Base-by-base conservation (phyloP, 2,113 vertebrate genomes). In the Patagioenas fasciata region DNA sequence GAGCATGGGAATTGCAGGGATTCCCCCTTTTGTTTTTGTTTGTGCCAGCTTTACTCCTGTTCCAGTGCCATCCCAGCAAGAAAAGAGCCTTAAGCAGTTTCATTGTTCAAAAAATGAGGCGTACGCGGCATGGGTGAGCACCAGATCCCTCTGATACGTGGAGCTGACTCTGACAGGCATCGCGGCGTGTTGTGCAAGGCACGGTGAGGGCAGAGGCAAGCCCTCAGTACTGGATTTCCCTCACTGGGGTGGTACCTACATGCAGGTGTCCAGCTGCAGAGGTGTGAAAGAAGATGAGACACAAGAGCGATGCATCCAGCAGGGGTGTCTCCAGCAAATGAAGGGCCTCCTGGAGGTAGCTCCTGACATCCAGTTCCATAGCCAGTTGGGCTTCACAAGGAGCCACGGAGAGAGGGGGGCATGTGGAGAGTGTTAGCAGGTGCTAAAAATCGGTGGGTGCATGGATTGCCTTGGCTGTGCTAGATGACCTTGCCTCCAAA, bases 231-330 rank as follows among this genome's bases (percentile, higher is more conserved):
- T 88, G 74, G 31, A n/a, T 93, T 67, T 85, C 65, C 23, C 28
- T n/a, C 13, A 26, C n/a, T 21, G 13, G 21, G 25, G 50, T 44
- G 64, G 65, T 36, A 53, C 26, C 54, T 67, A 1, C 5, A 17
- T 60, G 32, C 79, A 56, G 29, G 36, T 3, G 3, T n/a, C 9
- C 2, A 1, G 4, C 19, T 88, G 54, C 31, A 13, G 57, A 38
- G 15, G 9, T 53, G 21, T 56, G 48, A 48, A 71, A 53, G 34
- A 65, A 36, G 16, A 5, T 51, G 42, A 13, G 47, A 31, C 9
- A 1, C 3, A 32, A 36, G 25, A 89, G 42, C 2, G 0, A 3
- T 11, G 47, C 3, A 1, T 61, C 74, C 47, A 23, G 17, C 0
- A 0, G 29, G 18, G 21, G 34, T 0, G 0, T 60, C 17, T 67